Conservation (phyloP, 2,888 invertebrate genomes). For the Agrochola lota region DNA sequence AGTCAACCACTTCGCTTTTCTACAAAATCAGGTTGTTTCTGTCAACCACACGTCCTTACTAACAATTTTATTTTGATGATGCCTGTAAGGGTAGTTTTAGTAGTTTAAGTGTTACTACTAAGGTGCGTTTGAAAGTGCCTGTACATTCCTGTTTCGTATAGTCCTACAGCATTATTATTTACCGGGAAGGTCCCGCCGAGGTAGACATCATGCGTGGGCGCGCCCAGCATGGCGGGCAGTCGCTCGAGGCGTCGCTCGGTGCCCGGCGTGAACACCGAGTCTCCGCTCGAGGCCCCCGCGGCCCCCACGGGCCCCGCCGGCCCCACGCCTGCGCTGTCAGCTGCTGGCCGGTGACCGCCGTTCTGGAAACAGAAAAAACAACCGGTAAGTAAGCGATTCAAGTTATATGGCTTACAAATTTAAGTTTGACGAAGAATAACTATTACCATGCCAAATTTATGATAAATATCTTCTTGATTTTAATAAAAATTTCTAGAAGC, state of each 20-base stretch:
- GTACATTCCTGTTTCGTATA: not conserved
- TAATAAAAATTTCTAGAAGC: not conserved
- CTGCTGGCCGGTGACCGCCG: constrained; percentile 71
- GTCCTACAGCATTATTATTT: constrained; percentile 32
- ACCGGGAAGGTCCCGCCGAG: constrained; percentile 94
- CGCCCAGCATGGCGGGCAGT: constrained; percentile 86
- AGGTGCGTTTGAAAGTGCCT: not conserved
- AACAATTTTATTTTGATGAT: not conserved
- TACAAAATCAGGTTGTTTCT: not conserved
- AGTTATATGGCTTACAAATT: too few species aligned
- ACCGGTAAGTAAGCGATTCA: constrained; percentile 13
- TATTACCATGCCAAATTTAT: too few species aligned
- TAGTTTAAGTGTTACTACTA: not conserved
- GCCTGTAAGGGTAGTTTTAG: not conserved
- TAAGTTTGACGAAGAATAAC: too few species aligned
- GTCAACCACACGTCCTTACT: not conserved
- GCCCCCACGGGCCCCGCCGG: constrained; percentile 53
- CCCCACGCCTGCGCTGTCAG: constrained; percentile 63
- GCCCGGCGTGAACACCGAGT: constrained; percentile 83
- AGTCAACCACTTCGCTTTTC: not conserved
- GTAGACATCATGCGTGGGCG: constrained; percentile 93
- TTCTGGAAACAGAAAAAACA: constrained; percentile 66
- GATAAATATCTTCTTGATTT: too few species aligned
- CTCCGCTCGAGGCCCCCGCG: constrained; percentile 62
- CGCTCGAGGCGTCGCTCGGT: constrained; percentile 86